Evolutionary conservation across 2,797 vertebrate species (phyloP).

Genomic region (Lagodon rhomboides): DNA sequence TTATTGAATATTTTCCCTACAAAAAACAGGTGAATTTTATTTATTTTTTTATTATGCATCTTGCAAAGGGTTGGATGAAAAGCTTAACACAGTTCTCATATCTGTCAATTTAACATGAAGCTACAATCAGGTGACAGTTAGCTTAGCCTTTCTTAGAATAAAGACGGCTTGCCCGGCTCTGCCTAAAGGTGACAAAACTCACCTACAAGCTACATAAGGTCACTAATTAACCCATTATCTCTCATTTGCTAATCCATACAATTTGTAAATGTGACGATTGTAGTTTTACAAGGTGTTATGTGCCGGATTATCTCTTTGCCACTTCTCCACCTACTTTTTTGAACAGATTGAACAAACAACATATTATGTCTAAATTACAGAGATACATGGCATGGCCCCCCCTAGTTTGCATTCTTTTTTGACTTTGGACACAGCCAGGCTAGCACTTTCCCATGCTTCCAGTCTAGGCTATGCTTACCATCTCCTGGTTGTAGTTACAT

Average conservation of each 20-base stretch:
- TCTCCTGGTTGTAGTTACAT: neutral
- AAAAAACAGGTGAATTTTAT: neutral
- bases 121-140: neutral
- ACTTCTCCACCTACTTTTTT: neutral
- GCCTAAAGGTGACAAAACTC: neutral
- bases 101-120: neutral
- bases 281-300: neutral
- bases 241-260: neutral
- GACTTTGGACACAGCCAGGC: neutral
- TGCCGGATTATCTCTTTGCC: neutral
- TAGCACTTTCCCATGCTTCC: neutral
- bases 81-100: neutral
- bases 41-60: neutral
- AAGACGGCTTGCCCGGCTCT: neutral
- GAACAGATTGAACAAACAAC: neutral
- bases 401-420: neutral
- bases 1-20: neutral
- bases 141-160: neutral
- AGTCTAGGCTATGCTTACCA: neutral
- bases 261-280: neutral
- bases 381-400: no score
- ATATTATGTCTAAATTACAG: neutral
- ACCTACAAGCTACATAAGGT: neutral
- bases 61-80: neutral
- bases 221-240: neutral